Base-by-base conservation (phyloP, 2,797 vertebrate genomes). In the Phalanger gymnotis region DNA sequence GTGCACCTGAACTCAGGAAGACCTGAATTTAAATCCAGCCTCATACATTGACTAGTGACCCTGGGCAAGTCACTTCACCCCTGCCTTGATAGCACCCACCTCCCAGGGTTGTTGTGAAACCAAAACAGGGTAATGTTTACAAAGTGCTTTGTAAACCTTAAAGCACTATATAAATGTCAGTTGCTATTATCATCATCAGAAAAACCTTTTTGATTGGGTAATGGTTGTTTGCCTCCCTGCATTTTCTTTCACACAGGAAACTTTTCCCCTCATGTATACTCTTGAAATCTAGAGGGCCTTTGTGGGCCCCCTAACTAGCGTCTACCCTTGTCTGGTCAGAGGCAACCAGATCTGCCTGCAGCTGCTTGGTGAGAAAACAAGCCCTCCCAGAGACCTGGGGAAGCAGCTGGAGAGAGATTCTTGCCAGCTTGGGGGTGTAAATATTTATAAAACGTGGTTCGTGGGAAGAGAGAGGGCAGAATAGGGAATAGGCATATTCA, bases 351-450 rank as follows among this genome's bases (percentile, higher is more conserved):
- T 98, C 93, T 97, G 93, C 96, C 94, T 94, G 97, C 97, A 98
- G 97, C 98, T 98, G 98, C 97, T 98, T 3, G 0, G 95, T 92
- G 92, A 96, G 98, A 96, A 98, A 98, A 98, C 95, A 97, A 94
- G 96, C 97, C 90, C 92, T 93, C 95, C 81, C 54, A 97, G 97
- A 97, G 96, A 97, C 98, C 94, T 87, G 97, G 98, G 92, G 97
- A 98, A 98, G 98, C 97, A 98, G 97, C 94, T 51, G 97, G 97
- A 97, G 96, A 98, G 96, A 98, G 97, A 98, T 98, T 98, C 98
- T 98, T 98, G 98, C 98, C 98, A 98, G 98, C 97, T 98, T 0
- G 31, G 97, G 97, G 98, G 98, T 97, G 97, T 98, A 98, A 98
- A 98, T 98, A 99, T 98, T 97, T 98, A 97, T 98, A 97, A 97